Percentiles rank a stretch among this genome's conserved stretches.
Evolutionary conservation across 2,113 vertebrate genomes (phyloP).

Genomic region (Rhea pennata): DNA sequence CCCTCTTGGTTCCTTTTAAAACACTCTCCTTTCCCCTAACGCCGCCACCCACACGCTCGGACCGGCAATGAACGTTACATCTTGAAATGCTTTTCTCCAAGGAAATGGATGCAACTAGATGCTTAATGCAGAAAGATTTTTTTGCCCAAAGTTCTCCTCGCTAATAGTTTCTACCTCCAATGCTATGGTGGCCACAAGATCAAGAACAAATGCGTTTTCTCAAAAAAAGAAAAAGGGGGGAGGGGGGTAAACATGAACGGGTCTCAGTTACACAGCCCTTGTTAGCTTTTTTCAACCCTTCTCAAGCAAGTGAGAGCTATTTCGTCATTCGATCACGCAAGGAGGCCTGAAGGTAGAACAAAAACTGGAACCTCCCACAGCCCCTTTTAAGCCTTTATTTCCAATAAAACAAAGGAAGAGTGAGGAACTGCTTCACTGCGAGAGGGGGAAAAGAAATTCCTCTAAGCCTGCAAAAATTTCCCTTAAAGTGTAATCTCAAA

Average conservation of each 20-base stretch:
- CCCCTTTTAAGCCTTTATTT: neutral
- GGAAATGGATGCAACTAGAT: neutral
- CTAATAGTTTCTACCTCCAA: neutral
- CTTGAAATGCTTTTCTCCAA: neutral
- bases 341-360: neutral
- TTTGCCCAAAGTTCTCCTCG: neutral
- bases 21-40: neutral
- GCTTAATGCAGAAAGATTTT: neutral
- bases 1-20: constrained; percentile 3
- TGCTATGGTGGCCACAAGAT: accelerated
- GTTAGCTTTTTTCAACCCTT: neutral
- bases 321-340: neutral
- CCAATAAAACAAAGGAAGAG: neutral
- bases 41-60: neutral
- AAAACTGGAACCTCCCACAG: neutral
- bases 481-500: neutral
- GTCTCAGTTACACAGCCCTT: neutral
- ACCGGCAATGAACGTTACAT: neutral
- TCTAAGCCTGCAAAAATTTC: neutral
- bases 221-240: neutral
- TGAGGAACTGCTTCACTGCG: neutral
- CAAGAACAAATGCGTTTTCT: accelerated
- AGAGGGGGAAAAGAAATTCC: neutral
- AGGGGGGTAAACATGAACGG: neutral
- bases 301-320: neutral